These are phyloP conservation scores for Idaea straminata DNA, from an alignment of 2,888 invertebrate genomes.

Conservation along the genomic window DNA sequence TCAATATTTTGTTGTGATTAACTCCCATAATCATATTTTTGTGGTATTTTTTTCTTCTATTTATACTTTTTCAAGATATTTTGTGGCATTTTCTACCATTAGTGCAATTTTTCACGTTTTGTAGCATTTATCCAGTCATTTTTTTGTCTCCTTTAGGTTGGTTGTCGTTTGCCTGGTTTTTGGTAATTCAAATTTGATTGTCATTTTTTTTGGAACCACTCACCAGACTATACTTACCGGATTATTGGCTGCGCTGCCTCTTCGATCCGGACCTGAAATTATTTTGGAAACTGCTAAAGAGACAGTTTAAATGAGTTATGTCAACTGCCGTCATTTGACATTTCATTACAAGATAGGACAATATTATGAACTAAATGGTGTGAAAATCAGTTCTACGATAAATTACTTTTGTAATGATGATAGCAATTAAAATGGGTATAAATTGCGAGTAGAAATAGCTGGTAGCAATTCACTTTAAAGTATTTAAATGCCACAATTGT, in stretches of 20 bases:
- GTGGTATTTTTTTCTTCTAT: not conserved
- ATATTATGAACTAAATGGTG: not conserved
- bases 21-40: not conserved
- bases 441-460: no score
- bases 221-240: slow-evolving; percentile 41
- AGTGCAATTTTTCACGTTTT: not conserved
- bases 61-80: not conserved
- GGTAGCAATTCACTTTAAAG: no score
- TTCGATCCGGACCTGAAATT: slow-evolving; percentile 30
- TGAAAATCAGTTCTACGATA: no score
- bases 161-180: slow-evolving; percentile 33
- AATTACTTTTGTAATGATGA: no score
- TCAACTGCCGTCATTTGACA: not conserved
- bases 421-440: no score
- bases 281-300: not conserved
- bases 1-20: not conserved
- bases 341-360: not conserved
- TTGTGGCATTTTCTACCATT: not conserved
- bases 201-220: slow-evolving; percentile 24
- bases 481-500: no score
- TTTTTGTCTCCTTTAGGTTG: not conserved
- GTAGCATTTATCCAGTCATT: not conserved
- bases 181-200: slow-evolving; percentile 30
- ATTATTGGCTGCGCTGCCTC: slow-evolving; percentile 39
- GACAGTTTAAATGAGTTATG: not conserved